A percentile compares a stretch with the other conserved stretches of the same genome.
phyloP scores from a whole-genome alignment of 2,113 vertebrate species.

The Verasper variegatus region DNA sequence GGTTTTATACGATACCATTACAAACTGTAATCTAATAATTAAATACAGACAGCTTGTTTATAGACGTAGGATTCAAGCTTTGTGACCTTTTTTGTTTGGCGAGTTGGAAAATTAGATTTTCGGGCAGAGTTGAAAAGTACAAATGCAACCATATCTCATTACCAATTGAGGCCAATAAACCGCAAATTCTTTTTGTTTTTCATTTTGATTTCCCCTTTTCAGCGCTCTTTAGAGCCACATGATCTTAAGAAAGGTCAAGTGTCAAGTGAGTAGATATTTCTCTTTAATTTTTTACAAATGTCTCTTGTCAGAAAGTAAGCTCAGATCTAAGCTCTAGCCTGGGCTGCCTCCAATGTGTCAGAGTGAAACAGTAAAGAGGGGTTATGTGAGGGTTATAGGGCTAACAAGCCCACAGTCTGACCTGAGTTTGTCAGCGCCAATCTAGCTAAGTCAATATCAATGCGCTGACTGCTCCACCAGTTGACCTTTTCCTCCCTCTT shows the following conservation, averaged over 20 bases:
- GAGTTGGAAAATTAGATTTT: constrained; percentile 30
- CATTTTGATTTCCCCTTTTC: neutral
- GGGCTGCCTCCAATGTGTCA: constrained; percentile 54
- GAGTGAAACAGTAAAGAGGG: constrained; percentile 73
- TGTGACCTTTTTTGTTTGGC: constrained; percentile 13
- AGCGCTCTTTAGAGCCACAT: neutral
- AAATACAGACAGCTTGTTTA: constrained; percentile 13
- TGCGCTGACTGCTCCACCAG: constrained; percentile 75
- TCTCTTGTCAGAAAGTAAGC: constrained; percentile 44
- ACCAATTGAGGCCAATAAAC: constrained; percentile 23
- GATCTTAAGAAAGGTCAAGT: constrained; percentile 36
- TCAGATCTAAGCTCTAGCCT: constrained; percentile 36
- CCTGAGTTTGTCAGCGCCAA: constrained; percentile 76
- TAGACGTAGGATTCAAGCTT: neutral
- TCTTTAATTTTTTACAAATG: constrained; percentile 41
- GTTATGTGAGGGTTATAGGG: constrained; percentile 79
- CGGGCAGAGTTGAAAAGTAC: constrained; percentile 29
- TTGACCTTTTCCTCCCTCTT: constrained; percentile 80
- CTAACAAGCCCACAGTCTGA: constrained; percentile 77
- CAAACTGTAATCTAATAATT: constrained; percentile 47
- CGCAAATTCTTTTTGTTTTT: neutral
- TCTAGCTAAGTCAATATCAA: constrained; percentile 83
- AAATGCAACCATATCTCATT: constrained; percentile 15
- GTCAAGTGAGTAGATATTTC: constrained; percentile 32
- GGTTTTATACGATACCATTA: constrained; percentile 22